Conservation (phyloP, 2,888 invertebrate species). For the Entomobrya proxima region DNA sequence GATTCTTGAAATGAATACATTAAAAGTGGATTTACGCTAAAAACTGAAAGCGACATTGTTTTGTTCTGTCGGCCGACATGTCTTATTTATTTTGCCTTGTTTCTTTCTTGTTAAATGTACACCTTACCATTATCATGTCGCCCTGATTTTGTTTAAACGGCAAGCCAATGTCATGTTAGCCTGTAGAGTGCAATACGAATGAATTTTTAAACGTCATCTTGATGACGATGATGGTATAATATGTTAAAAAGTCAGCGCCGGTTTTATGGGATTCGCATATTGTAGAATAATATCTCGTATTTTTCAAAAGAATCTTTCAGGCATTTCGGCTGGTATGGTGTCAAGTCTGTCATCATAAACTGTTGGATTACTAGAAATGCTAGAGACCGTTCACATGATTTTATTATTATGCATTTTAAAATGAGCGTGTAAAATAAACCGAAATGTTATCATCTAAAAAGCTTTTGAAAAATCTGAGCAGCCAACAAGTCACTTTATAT, state of each 20-base stretch:
- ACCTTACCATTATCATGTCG: neutral
- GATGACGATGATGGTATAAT: too few relatives aligned
- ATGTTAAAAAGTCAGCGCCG: too few relatives aligned
- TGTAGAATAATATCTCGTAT: neutral
- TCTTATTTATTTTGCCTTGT: neutral
- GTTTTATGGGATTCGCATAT: too few relatives aligned
- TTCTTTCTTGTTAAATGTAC: neutral
- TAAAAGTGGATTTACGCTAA: conserved; percentile 11
- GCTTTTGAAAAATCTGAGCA: conserved; percentile 32
- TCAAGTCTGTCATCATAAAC: conserved; percentile 40
- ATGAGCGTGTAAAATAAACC: neutral
- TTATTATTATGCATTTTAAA: conserved; percentile 17
- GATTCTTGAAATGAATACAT: conserved; percentile 37
- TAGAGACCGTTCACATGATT: neutral
- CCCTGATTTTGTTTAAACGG: too few relatives aligned
- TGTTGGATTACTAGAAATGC: conserved; percentile 5
- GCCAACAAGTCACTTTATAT: neutral
- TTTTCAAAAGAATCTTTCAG: neutral
- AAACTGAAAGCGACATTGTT: conserved; percentile 16
- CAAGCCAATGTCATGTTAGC: too few relatives aligned
- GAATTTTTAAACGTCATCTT: too few relatives aligned
- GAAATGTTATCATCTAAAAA: conserved; percentile 36
- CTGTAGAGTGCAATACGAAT: too few relatives aligned
- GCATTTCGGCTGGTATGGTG: neutral
- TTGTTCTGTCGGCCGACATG: conserved; percentile 27